Evolutionary conservation across 1,140 invertebrate genomes (phyloP), one percentile per base, ranked within the genome.

Genomic region (Magallana angulata): DNA sequence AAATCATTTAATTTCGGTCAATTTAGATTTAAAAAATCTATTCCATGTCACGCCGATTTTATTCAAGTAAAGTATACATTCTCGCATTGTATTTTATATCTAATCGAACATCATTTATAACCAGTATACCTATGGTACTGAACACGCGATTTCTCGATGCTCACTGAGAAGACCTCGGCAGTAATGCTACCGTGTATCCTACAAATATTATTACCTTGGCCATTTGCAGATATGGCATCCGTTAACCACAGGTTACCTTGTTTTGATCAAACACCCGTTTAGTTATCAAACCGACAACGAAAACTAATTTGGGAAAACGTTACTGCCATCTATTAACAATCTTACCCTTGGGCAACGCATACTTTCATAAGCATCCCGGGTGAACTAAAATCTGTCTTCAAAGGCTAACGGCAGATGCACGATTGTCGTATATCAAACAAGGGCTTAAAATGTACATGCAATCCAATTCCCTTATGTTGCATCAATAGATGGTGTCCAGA

Each of bases 331-430:
- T 76, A 12, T 76, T 12, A 76, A 76, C 18, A 30, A 76, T 76
- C 4, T 76, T 36, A 24, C 68, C 68, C 24, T 8, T 12, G 24
- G 24, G 68, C 68, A 76, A 12, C 68, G 36, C 18, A 30, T 30
- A 12, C 36, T 76, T n/a, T 64, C 7, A 76, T 76, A 76, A 76
- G 24, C 12, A 24, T 76, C 68, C 24, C 24, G 24, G 11, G 24
- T 76, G 12, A 30, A 76, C 68, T 30, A 36, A n/a, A 76, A 76
- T 76, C 68, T 76, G 68, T 30, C 18, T 76, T 76, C 68, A 76
- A 30, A 76, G 24, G 68, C 12, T 18, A 12, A 11, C 24, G 36
- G 36, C 36, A 76, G 24, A 12, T 12, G 8, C 24, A 48, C 36
- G 68, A 8, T 48, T 48, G 24, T 76, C 7, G 6, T 36, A 8